Evolutionary conservation across 2,888 invertebrate species (phyloP).

Genomic region (Tetrapedia diversipes): DNA sequence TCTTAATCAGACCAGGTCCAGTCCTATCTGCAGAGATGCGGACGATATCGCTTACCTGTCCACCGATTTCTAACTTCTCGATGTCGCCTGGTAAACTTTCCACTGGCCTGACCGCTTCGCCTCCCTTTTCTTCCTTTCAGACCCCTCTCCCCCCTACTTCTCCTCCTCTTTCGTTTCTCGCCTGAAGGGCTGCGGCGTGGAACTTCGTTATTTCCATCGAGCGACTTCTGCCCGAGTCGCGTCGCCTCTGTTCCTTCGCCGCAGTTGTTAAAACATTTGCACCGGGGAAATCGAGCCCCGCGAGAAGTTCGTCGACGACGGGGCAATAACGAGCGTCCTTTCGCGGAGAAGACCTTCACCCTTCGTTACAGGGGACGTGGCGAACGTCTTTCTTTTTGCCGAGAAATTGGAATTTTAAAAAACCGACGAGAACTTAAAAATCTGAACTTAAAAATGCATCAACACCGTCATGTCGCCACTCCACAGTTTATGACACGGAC

Average conservation of each 20-base stretch:
- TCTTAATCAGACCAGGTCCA: conserved; percentile 30
- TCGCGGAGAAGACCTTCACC: background rate
- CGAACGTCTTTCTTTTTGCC: too few relatives aligned
- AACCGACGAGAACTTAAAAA: too few relatives aligned
- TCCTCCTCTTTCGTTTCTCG: background rate
- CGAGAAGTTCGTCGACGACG: conserved; percentile 1
- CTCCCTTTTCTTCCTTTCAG: too few relatives aligned
- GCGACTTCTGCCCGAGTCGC: conserved; percentile 1
- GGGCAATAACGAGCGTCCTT: conserved; percentile 16
- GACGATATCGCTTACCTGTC: conserved; percentile 35
- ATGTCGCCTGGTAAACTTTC: conserved; percentile 30
- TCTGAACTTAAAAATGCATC: too few relatives aligned
- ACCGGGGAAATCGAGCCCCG: conserved; percentile 8
- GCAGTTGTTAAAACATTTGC: conserved; percentile 43
- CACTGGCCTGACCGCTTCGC: too few relatives aligned
- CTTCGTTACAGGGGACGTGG: too few relatives aligned
- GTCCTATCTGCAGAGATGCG: conserved; percentile 9
- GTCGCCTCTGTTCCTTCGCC: conserved; percentile 6
- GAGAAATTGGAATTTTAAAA: too few relatives aligned
- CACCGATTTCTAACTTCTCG: conserved; percentile 39
- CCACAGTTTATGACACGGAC: too few relatives aligned
- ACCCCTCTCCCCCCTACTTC: background rate
- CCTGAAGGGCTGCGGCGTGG: background rate
- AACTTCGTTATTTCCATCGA: conserved; percentile 36
- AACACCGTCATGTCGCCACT: too few relatives aligned